Conservation (phyloP, 1,140 invertebrate genomes). For the Drosophila virilis region DNA sequence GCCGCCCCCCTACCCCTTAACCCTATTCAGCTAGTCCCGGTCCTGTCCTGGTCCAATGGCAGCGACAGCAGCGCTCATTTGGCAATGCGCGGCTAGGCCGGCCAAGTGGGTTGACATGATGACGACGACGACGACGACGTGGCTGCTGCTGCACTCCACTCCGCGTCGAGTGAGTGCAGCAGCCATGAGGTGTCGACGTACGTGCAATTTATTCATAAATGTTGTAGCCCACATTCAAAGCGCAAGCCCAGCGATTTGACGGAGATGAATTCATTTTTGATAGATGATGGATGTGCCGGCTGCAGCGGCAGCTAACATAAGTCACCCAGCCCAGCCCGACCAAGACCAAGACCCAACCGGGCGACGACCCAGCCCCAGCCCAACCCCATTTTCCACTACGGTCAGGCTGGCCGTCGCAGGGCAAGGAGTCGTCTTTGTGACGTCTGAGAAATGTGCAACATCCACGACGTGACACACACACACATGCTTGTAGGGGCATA, state of each 20-base stretch:
- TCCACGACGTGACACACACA: constrained; percentile 45
- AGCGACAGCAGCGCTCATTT: constrained; percentile 35
- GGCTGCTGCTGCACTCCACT: constrained; percentile 1
- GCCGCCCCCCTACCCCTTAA: neutral
- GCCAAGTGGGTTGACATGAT: constrained; percentile 50
- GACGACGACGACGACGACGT: constrained; percentile 18
- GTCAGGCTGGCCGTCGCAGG: constrained; percentile 34
- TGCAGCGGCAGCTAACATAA: constrained; percentile 78
- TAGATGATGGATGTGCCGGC: constrained; percentile 82
- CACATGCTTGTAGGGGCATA: constrained; percentile 48
- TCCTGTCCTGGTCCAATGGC: neutral
- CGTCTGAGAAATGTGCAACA: constrained; percentile 81
- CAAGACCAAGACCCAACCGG: constrained; percentile 29
- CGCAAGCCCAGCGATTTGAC: constrained; percentile 70
- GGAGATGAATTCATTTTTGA: constrained; percentile 82
- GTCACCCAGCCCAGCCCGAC: constrained; percentile 42
- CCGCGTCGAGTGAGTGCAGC: constrained; percentile 5
- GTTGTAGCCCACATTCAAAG: constrained; percentile 75
- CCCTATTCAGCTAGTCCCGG: neutral
- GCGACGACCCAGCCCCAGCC: neutral
- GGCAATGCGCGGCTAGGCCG: constrained; percentile 34
- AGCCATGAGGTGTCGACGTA: constrained; percentile 49
- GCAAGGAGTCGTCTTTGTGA: constrained; percentile 67
- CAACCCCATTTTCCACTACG: constrained; percentile 26
- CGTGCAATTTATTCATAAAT: constrained; percentile 83